A percentile compares a stretch with the other conserved stretches of the same genome.
phyloP scores from a whole-genome alignment of 2,113 vertebrate genomes.

The Gallinago media region DNA sequence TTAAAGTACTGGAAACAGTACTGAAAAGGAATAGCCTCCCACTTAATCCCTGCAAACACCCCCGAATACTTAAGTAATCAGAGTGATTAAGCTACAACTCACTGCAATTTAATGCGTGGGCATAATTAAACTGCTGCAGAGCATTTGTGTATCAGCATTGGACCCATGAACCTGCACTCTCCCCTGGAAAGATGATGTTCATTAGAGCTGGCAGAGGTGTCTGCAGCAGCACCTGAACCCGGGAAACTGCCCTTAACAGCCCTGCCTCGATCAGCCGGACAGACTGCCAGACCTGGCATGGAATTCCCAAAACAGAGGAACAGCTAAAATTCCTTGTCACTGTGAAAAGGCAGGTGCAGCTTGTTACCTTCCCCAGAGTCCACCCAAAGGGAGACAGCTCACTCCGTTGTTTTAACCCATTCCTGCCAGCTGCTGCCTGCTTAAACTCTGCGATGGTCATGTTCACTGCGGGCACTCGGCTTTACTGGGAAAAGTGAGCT shows the following conservation, averaged over 20 bases:
- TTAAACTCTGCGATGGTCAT: neutral
- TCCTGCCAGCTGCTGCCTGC: neutral
- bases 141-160: neutral
- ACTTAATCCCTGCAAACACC: neutral
- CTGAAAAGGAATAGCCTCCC: neutral
- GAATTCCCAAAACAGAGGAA: neutral
- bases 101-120: neutral
- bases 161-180: neutral
- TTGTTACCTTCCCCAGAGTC: neutral
- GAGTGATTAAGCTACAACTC: neutral
- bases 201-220: neutral
- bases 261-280: neutral
- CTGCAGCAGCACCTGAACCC: neutral
- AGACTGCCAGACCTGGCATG: accelerated
- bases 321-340: accelerated
- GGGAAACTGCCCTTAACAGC: neutral
- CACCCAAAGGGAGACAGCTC: neutral
- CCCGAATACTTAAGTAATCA: neutral
- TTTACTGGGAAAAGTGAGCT: neutral
- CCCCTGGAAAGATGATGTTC: neutral
- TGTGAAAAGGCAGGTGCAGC: neutral
- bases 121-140: neutral
- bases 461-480: neutral
- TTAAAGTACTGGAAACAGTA: neutral
- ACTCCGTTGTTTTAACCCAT: accelerated